Evolutionary conservation across 1,140 invertebrate genomes (phyloP).

Genomic region (Monomorium pharaonis): DNA sequence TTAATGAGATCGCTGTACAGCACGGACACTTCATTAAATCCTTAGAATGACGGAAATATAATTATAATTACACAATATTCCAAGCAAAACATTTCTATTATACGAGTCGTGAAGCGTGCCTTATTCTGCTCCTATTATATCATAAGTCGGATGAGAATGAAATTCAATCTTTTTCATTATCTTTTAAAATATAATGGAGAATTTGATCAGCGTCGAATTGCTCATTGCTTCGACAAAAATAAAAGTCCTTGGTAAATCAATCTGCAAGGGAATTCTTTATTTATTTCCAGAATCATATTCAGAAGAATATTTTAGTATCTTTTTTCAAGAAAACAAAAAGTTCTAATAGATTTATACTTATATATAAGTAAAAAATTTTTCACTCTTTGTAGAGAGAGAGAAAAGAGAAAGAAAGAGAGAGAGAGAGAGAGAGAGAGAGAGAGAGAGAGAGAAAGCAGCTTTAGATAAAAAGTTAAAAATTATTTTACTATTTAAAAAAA

Average conservation of each 20-base stretch:
- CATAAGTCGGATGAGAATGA: neutral
- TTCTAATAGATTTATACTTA: neutral
- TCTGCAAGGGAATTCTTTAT: neutral
- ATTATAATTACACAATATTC: neutral
- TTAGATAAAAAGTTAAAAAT: too few species aligned
- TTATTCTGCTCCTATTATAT: neutral
- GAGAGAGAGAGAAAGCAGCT: too few species aligned
- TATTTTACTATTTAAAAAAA: too few species aligned
- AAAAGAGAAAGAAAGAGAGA: too few species aligned
- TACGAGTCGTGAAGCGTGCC: neutral
- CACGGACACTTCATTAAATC: conserved; percentile 40
- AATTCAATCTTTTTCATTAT: neutral
- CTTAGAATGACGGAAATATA: conserved; percentile 17
- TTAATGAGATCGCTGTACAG: neutral
- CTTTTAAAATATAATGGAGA: neutral
- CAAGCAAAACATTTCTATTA: neutral
- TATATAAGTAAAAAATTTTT: neutral
- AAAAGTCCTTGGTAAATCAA: neutral
- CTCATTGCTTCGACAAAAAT: conserved; percentile 22
- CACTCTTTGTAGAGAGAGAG: too few species aligned
- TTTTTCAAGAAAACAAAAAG: neutral
- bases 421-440: too few species aligned
- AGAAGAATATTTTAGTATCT: neutral
- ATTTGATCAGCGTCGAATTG: neutral
- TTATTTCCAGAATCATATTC: neutral